A percentile compares a stretch with the other conserved stretches of the same genome.
Evolutionary conservation across 2,888 invertebrate species (phyloP).

Genomic region (Brachycybe producta): DNA sequence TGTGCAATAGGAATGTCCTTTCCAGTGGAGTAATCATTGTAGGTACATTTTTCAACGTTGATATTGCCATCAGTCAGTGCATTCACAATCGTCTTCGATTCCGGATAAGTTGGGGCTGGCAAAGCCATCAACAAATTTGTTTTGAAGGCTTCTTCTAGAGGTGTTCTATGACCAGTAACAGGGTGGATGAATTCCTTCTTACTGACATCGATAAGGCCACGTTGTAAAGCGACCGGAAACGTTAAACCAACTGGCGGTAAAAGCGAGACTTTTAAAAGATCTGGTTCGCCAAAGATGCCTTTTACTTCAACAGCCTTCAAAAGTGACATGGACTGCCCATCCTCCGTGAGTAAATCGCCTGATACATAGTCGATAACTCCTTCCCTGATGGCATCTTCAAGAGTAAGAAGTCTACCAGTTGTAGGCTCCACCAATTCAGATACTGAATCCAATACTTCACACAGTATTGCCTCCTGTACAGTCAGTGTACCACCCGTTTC

Average conservation of each 20-base stretch:
- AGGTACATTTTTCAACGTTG: slow-evolving; percentile 39
- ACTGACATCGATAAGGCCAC: slow-evolving; percentile 34
- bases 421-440: slow-evolving; percentile 52
- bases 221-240: slow-evolving; percentile 33
- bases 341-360: slow-evolving; percentile 52
- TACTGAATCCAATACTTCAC: slow-evolving; percentile 53
- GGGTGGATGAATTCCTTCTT: slow-evolving; percentile 36
- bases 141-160: slow-evolving; percentile 30
- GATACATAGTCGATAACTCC: slow-evolving; percentile 72
- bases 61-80: slow-evolving; percentile 56
- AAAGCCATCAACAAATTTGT: slow-evolving; percentile 31
- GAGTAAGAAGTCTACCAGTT: slow-evolving; percentile 51
- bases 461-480: slow-evolving; percentile 63
- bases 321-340: slow-evolving; percentile 23
- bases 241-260: slow-evolving; percentile 53
- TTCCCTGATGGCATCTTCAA: slow-evolving; percentile 69
- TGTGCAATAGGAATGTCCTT: slow-evolving; percentile 34
- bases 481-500: slow-evolving; percentile 67
- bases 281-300: slow-evolving; percentile 46
- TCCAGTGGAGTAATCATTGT: slow-evolving; percentile 36
- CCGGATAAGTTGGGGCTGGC: slow-evolving; percentile 54
- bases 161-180: slow-evolving; percentile 31
- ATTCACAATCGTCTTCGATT: slow-evolving; percentile 52
- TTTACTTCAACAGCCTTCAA: slow-evolving; percentile 22
- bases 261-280: slow-evolving; percentile 36